Conservation (phyloP, 2,888 invertebrate genomes). For the Acronicta aceris region DNA sequence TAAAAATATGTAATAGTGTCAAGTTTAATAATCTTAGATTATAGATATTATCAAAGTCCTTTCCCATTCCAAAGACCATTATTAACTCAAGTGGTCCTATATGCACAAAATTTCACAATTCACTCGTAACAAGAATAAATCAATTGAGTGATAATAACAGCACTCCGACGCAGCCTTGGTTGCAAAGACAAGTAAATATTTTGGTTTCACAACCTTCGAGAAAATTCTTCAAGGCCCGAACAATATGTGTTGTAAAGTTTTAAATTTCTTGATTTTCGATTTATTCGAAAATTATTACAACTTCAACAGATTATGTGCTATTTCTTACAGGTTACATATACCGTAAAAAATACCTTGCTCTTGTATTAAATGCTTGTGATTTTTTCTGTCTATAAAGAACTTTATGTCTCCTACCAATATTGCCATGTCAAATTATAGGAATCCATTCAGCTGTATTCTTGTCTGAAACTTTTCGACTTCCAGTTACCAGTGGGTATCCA, state of each 20-base stretch:
- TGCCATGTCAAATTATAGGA: too few species aligned
- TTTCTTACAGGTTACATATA: too few species aligned
- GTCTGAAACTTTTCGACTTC: too few species aligned
- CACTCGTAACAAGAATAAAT: conserved; percentile 1
- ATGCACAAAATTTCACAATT: conserved; percentile 4
- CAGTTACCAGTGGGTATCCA: too few species aligned
- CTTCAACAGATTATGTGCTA: too few species aligned
- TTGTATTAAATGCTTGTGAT: too few species aligned
- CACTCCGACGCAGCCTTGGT: conserved; percentile 15
- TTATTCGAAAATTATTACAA: too few species aligned
- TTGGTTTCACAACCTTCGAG: conserved; percentile 27
- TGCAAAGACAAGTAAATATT: conserved; percentile 4
- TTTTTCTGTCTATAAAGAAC: not conserved
- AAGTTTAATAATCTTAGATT: too few species aligned
- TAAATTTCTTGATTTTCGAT: not conserved
- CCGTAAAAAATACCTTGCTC: too few species aligned
- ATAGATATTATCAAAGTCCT: conserved; percentile 11
- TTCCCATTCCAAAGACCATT: conserved; percentile 13
- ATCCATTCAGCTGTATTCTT: too few species aligned
- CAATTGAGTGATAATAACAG: conserved; percentile 16
- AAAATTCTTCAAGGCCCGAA: conserved; percentile 24
- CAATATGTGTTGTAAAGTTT: not conserved
- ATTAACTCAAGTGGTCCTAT: not conserved
- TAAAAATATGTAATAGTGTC: too few species aligned
- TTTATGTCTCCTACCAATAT: too few species aligned